Percentiles rank a stretch among this genome's conserved stretches.
These are phyloP conservation scores for Bombus superbus DNA, from an alignment of 1,140 invertebrate species.

Conservation along the genomic window DNA sequence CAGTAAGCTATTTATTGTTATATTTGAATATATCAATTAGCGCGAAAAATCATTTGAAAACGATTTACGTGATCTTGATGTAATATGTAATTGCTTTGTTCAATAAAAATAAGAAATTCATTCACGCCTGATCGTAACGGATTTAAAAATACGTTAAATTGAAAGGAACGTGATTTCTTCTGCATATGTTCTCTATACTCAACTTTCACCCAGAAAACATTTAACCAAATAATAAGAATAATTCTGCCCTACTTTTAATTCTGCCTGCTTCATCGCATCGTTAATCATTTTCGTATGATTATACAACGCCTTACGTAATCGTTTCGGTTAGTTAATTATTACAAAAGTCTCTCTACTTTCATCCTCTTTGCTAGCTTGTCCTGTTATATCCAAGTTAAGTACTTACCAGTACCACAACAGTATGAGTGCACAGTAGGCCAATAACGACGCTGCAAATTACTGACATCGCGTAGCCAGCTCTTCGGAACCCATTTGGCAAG, in stretches of 20 bases:
- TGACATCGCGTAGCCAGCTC: slow-evolving; percentile 84
- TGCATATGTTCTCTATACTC: neutral
- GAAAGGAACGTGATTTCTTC: neutral
- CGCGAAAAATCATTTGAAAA: too few species aligned
- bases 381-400: neutral
- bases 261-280: neutral
- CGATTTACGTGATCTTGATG: too few species aligned
- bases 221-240: neutral
- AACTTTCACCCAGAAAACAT: neutral
- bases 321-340: neutral
- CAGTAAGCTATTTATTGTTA: too few species aligned
- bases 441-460: slow-evolving; percentile 79
- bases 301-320: neutral
- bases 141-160: neutral
- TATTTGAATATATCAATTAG: too few species aligned
- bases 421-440: slow-evolving; percentile 81
- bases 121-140: neutral
- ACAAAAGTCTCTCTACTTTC: neutral
- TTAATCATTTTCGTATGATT: slow-evolving; percentile 9
- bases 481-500: slow-evolving; percentile 84
- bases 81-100: too few species aligned
- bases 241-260: too few species aligned
- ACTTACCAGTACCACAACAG: slow-evolving; percentile 72
- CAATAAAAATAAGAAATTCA: neutral
- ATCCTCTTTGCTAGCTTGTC: neutral